Evolutionary conservation across 2,113 vertebrate genomes (phyloP).

Genomic region (Sitta europaea): DNA sequence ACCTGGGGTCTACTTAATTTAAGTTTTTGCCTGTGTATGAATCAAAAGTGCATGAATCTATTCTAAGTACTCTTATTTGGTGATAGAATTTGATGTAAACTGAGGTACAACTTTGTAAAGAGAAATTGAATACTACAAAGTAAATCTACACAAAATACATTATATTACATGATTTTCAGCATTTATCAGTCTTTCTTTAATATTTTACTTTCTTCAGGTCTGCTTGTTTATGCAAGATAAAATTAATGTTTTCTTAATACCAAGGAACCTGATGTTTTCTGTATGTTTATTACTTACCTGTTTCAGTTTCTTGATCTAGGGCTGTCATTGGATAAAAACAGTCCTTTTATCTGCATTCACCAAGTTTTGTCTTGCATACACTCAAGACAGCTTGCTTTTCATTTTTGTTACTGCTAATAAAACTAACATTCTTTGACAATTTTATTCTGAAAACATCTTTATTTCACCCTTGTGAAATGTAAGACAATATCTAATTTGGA

Average conservation of each 20-base stretch:
- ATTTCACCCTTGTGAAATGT: not conserved
- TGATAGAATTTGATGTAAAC: not conserved
- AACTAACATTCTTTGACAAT: not conserved
- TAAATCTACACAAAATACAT: not conserved
- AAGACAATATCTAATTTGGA: slow-evolving; percentile 5
- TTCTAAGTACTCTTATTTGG: not conserved
- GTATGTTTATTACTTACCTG: not conserved
- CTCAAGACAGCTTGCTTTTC: not conserved
- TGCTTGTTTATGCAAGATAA: not conserved
- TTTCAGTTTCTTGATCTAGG: not conserved
- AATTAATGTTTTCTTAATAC: not conserved
- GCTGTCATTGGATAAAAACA: not conserved
- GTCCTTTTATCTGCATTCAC: not conserved
- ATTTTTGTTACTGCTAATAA: not conserved
- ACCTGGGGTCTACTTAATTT: not conserved
- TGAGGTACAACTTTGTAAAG: not conserved
- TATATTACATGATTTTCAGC: not conserved
- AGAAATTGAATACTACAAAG: not conserved
- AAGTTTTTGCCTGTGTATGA: not conserved
- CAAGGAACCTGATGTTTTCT: not conserved
- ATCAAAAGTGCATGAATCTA: not conserved
- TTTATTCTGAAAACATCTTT: slow-evolving; percentile 9
- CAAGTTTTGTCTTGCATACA: not conserved
- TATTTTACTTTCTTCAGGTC: not conserved
- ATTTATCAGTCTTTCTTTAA: not conserved